A percentile compares a stretch with the other conserved stretches of the same genome.
Conservation (phyloP, 2,888 invertebrate species). For the Orchestes rusci region DNA sequence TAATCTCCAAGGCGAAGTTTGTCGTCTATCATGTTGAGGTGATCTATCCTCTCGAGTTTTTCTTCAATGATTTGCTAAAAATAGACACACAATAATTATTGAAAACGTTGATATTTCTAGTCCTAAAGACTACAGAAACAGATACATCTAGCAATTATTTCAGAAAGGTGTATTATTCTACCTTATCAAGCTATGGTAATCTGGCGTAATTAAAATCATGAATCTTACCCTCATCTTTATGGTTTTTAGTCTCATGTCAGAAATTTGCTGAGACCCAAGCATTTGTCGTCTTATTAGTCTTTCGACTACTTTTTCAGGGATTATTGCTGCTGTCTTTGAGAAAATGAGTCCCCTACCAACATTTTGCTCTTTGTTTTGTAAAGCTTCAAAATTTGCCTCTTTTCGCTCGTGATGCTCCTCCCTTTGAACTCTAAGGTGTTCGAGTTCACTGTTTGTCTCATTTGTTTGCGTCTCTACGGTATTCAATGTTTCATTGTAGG, state of each 20-base stretch:
- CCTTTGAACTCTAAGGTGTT: too few relatives aligned
- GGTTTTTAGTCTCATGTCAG: conserved; percentile 34
- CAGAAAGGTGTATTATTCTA: too few relatives aligned
- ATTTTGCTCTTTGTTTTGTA: conserved; percentile 35
- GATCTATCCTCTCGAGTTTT: conserved; percentile 34
- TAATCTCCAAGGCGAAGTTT: conserved; percentile 49
- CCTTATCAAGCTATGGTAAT: too few relatives aligned
- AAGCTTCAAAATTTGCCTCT: conserved; percentile 31
- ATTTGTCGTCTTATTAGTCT: conserved; percentile 34
- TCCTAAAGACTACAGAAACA: too few relatives aligned
- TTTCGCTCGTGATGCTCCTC: too few relatives aligned
- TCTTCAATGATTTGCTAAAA: conserved; percentile 32
- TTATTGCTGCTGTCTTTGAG: conserved; percentile 38
- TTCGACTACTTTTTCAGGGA: conserved; percentile 37
- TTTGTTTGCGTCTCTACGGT: too few relatives aligned
- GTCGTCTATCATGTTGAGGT: conserved; percentile 46
- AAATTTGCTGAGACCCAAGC: conserved; percentile 32
- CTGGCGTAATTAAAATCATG: too few relatives aligned
- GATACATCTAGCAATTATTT: too few relatives aligned
- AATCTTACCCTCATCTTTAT: conserved; percentile 35
- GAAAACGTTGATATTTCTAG: neutral
- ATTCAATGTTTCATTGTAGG: too few relatives aligned
- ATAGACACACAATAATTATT: too few relatives aligned
- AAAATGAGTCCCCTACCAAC: conserved; percentile 37
- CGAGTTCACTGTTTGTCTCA: too few relatives aligned